A percentile compares a stretch with the other conserved stretches of the same genome.
Evolutionary conservation across 2,888 invertebrate species (phyloP).

Genomic region (Pristionchus arcanus): DNA sequence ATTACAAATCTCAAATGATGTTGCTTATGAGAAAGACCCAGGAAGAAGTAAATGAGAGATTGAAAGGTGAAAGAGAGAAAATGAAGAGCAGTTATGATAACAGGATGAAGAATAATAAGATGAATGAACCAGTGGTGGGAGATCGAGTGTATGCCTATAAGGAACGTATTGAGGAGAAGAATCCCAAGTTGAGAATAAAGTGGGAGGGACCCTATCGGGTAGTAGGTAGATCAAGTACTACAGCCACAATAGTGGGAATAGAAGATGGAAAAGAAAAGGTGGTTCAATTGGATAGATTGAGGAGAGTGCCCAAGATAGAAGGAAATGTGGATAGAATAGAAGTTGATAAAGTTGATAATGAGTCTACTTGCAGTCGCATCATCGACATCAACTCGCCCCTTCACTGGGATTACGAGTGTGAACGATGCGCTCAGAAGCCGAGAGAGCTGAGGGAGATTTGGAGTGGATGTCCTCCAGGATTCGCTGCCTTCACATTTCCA

Average conservation of each 20-base stretch:
- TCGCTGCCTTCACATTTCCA: background rate
- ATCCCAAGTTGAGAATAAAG: slow-evolving; percentile 5
- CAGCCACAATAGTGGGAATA: no score
- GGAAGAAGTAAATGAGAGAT: background rate
- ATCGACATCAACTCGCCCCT: background rate
- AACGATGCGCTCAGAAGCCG: background rate
- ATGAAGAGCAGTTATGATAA: background rate
- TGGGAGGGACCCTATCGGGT: no score
- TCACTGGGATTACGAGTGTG: background rate
- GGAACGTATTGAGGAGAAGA: background rate
- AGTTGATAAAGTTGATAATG: background rate
- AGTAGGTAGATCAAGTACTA: no score
- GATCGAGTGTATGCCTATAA: background rate
- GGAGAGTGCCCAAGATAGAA: no score
- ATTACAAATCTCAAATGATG: background rate
- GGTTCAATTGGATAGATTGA: no score
- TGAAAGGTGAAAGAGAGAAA: background rate
- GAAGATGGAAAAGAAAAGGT: no score
- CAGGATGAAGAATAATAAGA: background rate
- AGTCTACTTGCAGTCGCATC: background rate
- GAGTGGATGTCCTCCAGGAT: background rate
- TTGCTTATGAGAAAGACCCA: slow-evolving; percentile 3
- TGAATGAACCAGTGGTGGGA: background rate
- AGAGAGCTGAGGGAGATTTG: background rate
- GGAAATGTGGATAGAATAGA: background rate